Conservation (phyloP, 2,797 vertebrate species). For the Chelon auratus region DNA sequence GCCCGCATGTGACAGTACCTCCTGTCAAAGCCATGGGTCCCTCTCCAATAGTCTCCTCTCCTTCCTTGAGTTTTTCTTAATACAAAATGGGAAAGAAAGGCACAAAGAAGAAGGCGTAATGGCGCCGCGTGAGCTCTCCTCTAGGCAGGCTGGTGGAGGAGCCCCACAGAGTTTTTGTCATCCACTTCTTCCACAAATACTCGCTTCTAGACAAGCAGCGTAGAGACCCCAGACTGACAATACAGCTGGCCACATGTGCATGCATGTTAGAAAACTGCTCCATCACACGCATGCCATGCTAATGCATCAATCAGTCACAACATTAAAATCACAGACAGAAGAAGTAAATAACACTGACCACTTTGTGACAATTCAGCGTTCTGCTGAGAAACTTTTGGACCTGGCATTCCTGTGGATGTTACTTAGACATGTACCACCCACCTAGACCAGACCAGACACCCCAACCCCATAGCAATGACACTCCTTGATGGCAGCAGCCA, state of each 20-base stretch:
- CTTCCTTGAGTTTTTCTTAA: constrained; percentile 43
- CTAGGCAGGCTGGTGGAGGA: constrained; percentile 52
- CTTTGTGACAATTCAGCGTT: too few species aligned
- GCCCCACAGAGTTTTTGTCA: constrained; percentile 75
- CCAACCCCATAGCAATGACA: too few species aligned
- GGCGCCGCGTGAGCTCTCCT: constrained; percentile 69
- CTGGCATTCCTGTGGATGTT: too few species aligned
- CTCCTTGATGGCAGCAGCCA: too few species aligned
- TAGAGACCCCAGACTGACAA: constrained; percentile 48
- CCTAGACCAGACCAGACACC: too few species aligned
- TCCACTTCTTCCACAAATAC: constrained; percentile 59
- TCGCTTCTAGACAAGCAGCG: constrained; percentile 51
- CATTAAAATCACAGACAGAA: neutral
- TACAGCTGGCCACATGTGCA: constrained; percentile 11
- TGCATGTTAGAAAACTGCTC: constrained; percentile 5
- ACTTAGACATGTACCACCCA: too few species aligned
- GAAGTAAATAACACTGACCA: too few species aligned
- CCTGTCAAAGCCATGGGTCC: constrained; percentile 53
- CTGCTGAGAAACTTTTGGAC: too few species aligned
- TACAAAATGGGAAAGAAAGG: constrained; percentile 57
- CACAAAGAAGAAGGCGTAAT: constrained; percentile 72
- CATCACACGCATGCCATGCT: neutral
- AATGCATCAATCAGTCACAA: neutral
- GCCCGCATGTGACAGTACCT: constrained; percentile 36
- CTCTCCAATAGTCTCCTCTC: constrained; percentile 38